Evolutionary conservation across 2,113 vertebrate genomes (phyloP).

Genomic region (Trachemys scripta): DNA sequence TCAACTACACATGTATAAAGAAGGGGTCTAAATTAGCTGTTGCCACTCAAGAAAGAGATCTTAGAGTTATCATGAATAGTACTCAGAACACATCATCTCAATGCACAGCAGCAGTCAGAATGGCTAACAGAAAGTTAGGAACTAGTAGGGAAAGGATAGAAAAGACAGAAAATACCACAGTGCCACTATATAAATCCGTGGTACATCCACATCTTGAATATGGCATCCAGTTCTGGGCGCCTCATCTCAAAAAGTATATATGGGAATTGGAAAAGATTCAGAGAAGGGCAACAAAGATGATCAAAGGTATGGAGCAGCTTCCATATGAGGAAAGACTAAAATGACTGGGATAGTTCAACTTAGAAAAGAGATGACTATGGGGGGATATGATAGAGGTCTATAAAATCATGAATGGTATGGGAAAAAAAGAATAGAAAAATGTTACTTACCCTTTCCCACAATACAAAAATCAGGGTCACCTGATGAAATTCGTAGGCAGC

Average conservation of each 20-base stretch:
- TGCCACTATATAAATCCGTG: background rate
- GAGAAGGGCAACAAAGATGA: background rate
- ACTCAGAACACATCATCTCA: background rate
- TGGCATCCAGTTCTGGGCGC: background rate
- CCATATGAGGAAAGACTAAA: background rate
- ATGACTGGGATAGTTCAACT: background rate
- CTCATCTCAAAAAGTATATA: background rate
- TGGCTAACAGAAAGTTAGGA: background rate
- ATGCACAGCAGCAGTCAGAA: background rate
- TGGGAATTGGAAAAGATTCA: background rate
- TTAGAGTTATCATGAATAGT: background rate
- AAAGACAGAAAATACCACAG: background rate
- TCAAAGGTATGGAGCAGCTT: background rate
- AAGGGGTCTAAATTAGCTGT: too few species aligned
- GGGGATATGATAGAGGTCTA: background rate
- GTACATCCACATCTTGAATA: background rate
- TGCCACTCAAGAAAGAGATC: too few species aligned
- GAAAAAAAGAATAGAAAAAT: background rate
- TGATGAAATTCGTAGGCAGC: background rate
- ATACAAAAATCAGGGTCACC: background rate
- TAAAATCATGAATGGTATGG: background rate
- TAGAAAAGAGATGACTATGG: background rate
- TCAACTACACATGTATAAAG: too few species aligned
- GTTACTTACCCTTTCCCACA: too few species aligned
- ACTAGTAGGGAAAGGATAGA: background rate